Evolutionary conservation across 2,888 invertebrate species (phyloP).

Genomic region (Andrena bicolor): DNA sequence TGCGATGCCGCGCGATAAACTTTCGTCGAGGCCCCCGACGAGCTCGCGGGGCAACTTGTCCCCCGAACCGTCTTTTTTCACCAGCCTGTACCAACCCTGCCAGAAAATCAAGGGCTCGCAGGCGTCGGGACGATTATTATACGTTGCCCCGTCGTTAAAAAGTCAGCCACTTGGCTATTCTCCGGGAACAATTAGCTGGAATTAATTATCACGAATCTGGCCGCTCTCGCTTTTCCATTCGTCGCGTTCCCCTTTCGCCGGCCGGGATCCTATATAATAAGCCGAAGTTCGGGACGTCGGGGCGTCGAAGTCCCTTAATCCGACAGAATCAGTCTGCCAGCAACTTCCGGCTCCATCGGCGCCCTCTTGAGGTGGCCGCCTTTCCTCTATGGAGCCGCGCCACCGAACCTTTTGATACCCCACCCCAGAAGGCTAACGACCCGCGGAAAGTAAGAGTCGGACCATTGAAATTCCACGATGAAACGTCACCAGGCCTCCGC

Average conservation of each 20-base stretch:
- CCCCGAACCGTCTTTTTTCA: not conserved
- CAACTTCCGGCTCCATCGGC: constrained; percentile 36
- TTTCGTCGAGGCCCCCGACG: constrained; percentile 8
- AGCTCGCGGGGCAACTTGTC: constrained; percentile 27
- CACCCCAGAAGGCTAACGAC: constrained; percentile 51
- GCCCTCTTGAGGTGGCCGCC: constrained; percentile 15
- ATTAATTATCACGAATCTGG: constrained; percentile 71
- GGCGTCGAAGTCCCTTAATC: constrained; percentile 56
- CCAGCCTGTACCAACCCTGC: not conserved
- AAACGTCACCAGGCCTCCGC: constrained; percentile 33
- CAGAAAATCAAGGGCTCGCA: not conserved
- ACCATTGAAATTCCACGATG: constrained; percentile 50
- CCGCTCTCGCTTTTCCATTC: constrained; percentile 21
- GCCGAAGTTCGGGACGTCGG: constrained; percentile 44
- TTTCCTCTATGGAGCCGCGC: constrained; percentile 18
- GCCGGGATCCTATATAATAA: constrained; percentile 37
- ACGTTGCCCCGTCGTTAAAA: constrained; percentile 47
- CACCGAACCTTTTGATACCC: constrained; percentile 58
- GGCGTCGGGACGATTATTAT: constrained; percentile 18
- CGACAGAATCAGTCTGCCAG: constrained; percentile 38
- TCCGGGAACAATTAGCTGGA: constrained; percentile 71
- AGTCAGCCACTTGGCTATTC: constrained; percentile 66
- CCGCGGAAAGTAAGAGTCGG: constrained; percentile 45
- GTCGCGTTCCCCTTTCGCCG: constrained; percentile 13
- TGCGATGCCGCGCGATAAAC: constrained; percentile 33